phyloP scores from a whole-genome alignment of 1,140 invertebrate species.

The Caenorhabditis brenneri region DNA sequence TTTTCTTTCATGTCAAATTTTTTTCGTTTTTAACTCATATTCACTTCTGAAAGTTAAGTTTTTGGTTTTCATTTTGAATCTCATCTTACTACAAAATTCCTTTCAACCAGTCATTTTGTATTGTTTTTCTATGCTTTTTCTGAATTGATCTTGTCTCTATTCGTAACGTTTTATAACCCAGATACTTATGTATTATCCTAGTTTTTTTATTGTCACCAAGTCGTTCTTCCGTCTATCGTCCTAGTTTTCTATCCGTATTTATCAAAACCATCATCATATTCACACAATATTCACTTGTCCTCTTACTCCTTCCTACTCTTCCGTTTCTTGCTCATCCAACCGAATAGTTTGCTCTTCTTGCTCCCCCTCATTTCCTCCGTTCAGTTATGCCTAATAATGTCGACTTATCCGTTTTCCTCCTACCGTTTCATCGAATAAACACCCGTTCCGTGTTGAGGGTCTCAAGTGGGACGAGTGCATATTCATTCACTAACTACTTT shows the following conservation, averaged over 20 bases:
- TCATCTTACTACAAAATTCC: neutral
- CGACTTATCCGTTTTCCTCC: neutral
- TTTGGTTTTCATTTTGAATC: neutral
- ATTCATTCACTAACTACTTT: slow-evolving; percentile 33
- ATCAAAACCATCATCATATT: neutral
- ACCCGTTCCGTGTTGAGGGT: slow-evolving; percentile 20
- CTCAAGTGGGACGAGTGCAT: slow-evolving; percentile 25
- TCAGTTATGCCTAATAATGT: neutral
- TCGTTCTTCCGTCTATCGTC: neutral
- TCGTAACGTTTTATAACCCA: neutral
- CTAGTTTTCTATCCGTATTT: neutral
- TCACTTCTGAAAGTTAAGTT: neutral
- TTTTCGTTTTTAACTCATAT: neutral
- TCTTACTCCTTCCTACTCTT: neutral
- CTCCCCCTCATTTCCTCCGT: neutral
- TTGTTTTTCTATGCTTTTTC: neutral
- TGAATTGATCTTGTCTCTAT: neutral
- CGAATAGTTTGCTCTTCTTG: slow-evolving; percentile 18
- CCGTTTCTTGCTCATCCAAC: neutral
- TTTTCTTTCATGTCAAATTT: slow-evolving; percentile 11
- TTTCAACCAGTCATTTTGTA: neutral
- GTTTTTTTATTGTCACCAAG: neutral
- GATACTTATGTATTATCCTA: neutral
- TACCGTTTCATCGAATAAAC: slow-evolving; percentile 42
- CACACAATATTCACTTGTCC: neutral